phyloP scores from a whole-genome alignment of 2,113 vertebrate genomes.

The Sus scrofa region T2T-Sscrofa CM000825.6:68778001-68778500 shows the following conservation, averaged over 20 bases:
- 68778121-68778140: slow-evolving; percentile 53
- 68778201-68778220: slow-evolving; percentile 80
- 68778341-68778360: slow-evolving; percentile 94
- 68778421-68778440: slow-evolving; percentile 80
- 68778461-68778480: slow-evolving; percentile 80
- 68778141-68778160: slow-evolving; percentile 75
- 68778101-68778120: slow-evolving; percentile 44
- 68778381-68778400: slow-evolving; percentile 87
- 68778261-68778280: slow-evolving; percentile 94
- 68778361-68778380: slow-evolving; percentile 92
- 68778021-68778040: not conserved
- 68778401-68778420: slow-evolving; percentile 88
- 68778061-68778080: slow-evolving; percentile 33
- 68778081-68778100: slow-evolving; percentile 58
- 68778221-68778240: slow-evolving; percentile 90
- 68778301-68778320: slow-evolving; percentile 97
- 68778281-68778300: slow-evolving; percentile 94
- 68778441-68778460: slow-evolving; percentile 65
- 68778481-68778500: slow-evolving; percentile 72
- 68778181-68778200: slow-evolving; percentile 81
- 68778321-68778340: slow-evolving; percentile 98
- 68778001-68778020: not conserved
- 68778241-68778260: slow-evolving; percentile 87
- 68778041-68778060: not conserved
- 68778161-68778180: slow-evolving; percentile 60